Percentiles rank a stretch among this genome's conserved stretches.
These are phyloP conservation scores for Triops longicaudatus DNA, from an alignment of 1,140 invertebrate species.

Conservation along the genomic window DNA sequence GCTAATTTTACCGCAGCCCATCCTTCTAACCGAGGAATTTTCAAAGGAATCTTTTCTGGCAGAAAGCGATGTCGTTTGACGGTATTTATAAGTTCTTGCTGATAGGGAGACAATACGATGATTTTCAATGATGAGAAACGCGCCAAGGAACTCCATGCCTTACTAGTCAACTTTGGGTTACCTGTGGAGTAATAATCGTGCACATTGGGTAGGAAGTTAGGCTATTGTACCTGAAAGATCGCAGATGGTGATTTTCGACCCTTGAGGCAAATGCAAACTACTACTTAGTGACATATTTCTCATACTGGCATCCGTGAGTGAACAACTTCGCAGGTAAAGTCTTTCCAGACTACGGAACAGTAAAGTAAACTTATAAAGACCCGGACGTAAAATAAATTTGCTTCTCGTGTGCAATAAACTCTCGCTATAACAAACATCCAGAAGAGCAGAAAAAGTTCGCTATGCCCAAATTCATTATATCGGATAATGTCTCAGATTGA, in stretches of 20 bases:
- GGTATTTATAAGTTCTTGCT: not conserved
- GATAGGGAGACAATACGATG: not conserved
- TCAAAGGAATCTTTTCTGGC: not conserved
- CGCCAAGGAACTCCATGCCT: not conserved
- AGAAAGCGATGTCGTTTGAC: not conserved
- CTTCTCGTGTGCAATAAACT: too few species aligned
- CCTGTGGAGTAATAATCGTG: not conserved
- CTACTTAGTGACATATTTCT: not conserved
- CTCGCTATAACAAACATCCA: too few species aligned
- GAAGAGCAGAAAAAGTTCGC: too few species aligned
- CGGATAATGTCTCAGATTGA: too few species aligned
- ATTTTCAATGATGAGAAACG: not conserved
- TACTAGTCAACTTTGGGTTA: not conserved
- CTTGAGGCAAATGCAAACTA: not conserved
- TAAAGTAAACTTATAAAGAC: too few species aligned
- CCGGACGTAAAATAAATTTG: too few species aligned
- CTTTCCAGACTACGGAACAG: not conserved
- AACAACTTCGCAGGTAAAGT: not conserved
- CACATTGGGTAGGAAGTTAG: not conserved
- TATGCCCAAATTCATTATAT: too few species aligned
- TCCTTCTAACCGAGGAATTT: not conserved
- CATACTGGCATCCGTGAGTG: not conserved
- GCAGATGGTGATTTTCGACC: not conserved
- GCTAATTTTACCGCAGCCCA: not conserved
- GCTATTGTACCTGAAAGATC: not conserved